These are phyloP conservation scores for Noctuana brunneofusca DNA, from an alignment of 2,888 invertebrate genomes.

Conservation along the genomic window DNA sequence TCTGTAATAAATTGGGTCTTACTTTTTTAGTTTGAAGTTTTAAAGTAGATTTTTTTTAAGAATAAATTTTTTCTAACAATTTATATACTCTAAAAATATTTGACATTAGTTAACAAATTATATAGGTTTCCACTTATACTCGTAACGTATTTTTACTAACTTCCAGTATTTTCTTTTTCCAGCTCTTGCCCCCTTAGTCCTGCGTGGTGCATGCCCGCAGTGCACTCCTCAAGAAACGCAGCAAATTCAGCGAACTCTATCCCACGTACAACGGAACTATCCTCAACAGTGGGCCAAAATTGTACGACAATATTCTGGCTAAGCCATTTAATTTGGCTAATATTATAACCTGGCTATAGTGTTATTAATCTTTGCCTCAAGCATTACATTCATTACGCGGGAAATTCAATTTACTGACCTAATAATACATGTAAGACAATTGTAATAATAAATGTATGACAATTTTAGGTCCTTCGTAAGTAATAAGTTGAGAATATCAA, in stretches of 20 bases:
- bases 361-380: neutral
- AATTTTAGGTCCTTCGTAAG: too few relatives aligned
- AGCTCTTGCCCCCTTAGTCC: conserved; percentile 89
- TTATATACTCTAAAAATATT: too few relatives aligned
- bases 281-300: conserved; percentile 91
- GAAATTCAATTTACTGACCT: neutral
- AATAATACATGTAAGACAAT: too few relatives aligned
- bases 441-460: too few relatives aligned
- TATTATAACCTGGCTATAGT: neutral
- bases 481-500: too few relatives aligned
- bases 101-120: too few relatives aligned
- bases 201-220: conserved; percentile 88
- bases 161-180: conserved; percentile 49
- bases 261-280: conserved; percentile 88
- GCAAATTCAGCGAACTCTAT: conserved; percentile 89
- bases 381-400: neutral
- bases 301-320: conserved; percentile 86
- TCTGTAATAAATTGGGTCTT: too few relatives aligned
- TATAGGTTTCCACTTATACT: too few relatives aligned
- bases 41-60: too few relatives aligned
- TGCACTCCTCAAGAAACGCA: conserved; percentile 86
- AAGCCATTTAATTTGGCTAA: conserved; percentile 27
- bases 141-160: neutral
- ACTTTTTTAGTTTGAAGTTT: too few relatives aligned
- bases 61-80: too few relatives aligned